Evolutionary conservation across 2,113 vertebrate species (phyloP).

Genomic region (Hiodon alosoides): DNA sequence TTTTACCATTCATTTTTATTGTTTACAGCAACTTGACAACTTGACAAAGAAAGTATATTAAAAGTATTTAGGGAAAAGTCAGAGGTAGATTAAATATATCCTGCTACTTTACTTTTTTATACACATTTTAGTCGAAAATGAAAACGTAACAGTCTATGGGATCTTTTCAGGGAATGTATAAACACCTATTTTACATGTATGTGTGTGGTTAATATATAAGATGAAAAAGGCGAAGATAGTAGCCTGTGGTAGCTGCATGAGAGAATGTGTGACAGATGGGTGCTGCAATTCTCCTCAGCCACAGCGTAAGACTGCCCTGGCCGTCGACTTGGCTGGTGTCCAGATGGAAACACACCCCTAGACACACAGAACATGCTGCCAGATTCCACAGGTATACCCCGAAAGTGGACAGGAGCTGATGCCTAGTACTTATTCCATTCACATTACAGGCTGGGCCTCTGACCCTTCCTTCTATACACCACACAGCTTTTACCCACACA

Average conservation of each 20-base stretch:
- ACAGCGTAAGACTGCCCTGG: conserved; percentile 44
- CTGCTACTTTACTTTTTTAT: too few relatives aligned
- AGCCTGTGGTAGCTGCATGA: background rate
- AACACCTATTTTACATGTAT: too few relatives aligned
- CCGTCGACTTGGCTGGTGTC: conserved; percentile 51
- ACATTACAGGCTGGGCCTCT: background rate
- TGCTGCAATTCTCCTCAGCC: conserved; percentile 51
- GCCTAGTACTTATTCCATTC: conserved; percentile 25
- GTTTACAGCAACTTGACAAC: too few relatives aligned
- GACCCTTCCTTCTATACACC: background rate
- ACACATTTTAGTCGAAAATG: too few relatives aligned
- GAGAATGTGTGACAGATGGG: conserved; percentile 57
- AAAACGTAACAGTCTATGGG: too few relatives aligned
- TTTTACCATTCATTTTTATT: too few relatives aligned
- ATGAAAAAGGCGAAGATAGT: background rate
- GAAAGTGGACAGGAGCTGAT: conserved; percentile 26
- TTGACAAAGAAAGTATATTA: too few relatives aligned
- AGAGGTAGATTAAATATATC: too few relatives aligned
- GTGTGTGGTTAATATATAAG: background rate
- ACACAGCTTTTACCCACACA: background rate
- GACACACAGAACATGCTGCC: conserved; percentile 44
- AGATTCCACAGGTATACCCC: conserved; percentile 38
- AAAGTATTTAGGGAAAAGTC: too few relatives aligned
- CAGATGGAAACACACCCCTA: conserved; percentile 48
- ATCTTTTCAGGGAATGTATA: too few relatives aligned